Evolutionary conservation across 2,797 vertebrate genomes (phyloP).

Genomic region (Xenops minutus): DNA sequence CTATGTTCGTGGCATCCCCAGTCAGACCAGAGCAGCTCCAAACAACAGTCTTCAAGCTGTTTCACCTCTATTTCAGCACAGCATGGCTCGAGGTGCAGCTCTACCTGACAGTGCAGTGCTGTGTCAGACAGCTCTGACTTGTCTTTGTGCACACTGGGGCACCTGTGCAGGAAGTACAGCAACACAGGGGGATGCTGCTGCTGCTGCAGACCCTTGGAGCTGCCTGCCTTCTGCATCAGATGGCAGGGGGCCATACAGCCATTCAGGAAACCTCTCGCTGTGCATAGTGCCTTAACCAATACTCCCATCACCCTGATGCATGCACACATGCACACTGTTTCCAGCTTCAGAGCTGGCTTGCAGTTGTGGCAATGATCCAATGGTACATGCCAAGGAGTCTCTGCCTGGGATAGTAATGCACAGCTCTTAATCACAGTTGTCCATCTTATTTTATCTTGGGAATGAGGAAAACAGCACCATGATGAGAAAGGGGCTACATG

Average conservation of each 20-base stretch:
- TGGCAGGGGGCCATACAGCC: rapidly evolving
- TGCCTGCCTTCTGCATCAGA: no score
- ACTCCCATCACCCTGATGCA: background rate
- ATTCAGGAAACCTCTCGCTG: background rate
- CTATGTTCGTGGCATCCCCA: rapidly evolving
- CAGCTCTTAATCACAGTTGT: background rate
- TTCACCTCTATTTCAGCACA: background rate
- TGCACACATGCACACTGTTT: background rate
- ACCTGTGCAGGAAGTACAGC: background rate
- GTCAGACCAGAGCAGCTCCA: background rate
- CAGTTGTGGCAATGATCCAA: background rate
- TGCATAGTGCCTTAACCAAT: background rate
- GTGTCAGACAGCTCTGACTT: background rate
- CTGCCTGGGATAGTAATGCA: background rate
- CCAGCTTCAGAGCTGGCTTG: rapidly evolving
- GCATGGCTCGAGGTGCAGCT: background rate
- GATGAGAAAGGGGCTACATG: background rate
- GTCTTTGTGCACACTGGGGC: background rate
- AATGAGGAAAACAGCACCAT: background rate
- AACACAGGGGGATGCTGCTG: background rate
- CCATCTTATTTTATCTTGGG: rapidly evolving
- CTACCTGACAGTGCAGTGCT: background rate
- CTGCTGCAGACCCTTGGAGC: background rate
- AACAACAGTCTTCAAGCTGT: background rate
- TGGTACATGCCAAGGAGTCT: background rate